phyloP scores from a whole-genome alignment of 1,140 invertebrate genomes.

The Oncopodura yosiiana region DNA sequence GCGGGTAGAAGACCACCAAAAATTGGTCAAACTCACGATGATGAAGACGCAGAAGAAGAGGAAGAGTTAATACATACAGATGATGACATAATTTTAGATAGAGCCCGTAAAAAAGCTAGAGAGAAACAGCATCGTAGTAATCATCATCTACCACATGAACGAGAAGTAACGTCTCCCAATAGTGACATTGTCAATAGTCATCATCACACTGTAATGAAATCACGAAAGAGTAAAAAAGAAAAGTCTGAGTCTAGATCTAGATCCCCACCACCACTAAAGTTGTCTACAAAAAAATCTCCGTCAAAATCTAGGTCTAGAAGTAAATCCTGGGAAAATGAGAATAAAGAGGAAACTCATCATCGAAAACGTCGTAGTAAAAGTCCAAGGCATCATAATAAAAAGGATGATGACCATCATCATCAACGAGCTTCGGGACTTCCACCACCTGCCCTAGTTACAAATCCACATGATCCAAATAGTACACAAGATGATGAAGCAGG shows the following conservation, averaged over 20 bases:
- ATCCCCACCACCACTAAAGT: constrained; percentile 9
- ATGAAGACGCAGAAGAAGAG: constrained; percentile 3
- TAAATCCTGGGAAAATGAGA: neutral
- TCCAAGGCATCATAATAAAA: neutral
- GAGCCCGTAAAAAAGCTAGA: neutral
- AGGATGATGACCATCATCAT: neutral
- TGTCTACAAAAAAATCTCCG: neutral
- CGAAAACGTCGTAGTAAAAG: neutral
- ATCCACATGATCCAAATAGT: neutral
- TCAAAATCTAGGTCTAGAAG: constrained; percentile 7
- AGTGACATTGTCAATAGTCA: too few species aligned
- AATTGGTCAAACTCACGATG: neutral
- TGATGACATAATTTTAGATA: neutral
- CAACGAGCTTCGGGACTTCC: neutral
- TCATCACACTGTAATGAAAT: too few species aligned
- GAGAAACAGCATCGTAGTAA: neutral
- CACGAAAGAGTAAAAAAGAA: neutral
- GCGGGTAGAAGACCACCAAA: neutral
- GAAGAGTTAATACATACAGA: neutral
- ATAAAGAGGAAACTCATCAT: neutral
- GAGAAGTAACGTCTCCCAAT: neutral
- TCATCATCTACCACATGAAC: neutral
- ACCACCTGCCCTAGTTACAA: neutral
- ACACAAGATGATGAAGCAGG: neutral
- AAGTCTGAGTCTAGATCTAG: constrained; percentile 15